Evolutionary conservation across 2,888 invertebrate species (phyloP).

Genomic region (Pachycephus smyrnensis): DNA sequence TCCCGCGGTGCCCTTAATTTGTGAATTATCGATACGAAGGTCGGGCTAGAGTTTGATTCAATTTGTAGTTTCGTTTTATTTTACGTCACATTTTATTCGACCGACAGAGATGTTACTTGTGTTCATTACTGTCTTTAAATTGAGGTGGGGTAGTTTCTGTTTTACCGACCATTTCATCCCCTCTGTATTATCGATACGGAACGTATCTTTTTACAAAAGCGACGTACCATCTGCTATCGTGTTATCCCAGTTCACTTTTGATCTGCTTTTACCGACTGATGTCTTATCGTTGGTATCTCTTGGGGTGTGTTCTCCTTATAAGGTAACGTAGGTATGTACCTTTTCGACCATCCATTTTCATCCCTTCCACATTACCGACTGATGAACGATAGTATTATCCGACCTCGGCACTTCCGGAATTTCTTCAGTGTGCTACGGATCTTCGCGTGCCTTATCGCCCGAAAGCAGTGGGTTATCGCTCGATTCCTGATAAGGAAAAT

Average conservation of each 20-base stretch:
- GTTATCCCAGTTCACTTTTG: slow-evolving; percentile 1
- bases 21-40: too few species aligned
- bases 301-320: not conserved
- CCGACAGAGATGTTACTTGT: not conserved
- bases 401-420: not conserved
- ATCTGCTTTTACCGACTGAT: not conserved
- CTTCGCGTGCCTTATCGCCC: not conserved
- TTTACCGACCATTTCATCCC: slow-evolving; percentile 27
- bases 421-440: not conserved
- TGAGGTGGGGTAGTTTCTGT: not conserved
- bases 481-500: not conserved
- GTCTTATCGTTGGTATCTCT: not conserved
- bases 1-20: not conserved
- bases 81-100: not conserved
- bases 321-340: not conserved
- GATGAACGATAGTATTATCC: not conserved
- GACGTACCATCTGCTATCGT: not conserved
- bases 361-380: not conserved
- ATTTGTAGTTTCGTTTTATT: not conserved
- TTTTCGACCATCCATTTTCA: not conserved
- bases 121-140: not conserved
- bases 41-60: not conserved
- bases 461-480: not conserved
- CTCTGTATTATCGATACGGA: slow-evolving; percentile 22
- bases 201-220: not conserved